phyloP scores from a whole-genome alignment of 2,113 vertebrate genomes.

The Atlantisia rogersi region DNA sequence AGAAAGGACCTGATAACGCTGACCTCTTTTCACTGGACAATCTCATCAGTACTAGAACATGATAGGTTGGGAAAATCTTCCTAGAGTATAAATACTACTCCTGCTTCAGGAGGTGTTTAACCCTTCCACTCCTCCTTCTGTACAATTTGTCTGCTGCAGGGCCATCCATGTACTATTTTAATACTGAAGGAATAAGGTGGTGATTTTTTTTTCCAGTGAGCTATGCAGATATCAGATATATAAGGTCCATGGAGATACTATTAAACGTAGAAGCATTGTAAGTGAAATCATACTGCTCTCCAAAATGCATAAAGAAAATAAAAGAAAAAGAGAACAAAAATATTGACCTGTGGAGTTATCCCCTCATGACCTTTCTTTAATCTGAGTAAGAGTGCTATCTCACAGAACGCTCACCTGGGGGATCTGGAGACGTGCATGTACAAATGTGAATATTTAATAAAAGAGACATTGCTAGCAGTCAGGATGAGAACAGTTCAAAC shows the following conservation, averaged over 20 bases:
- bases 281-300: not conserved
- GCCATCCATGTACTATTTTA: not conserved
- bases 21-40: not conserved
- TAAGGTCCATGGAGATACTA: not conserved
- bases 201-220: not conserved
- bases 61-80: not conserved
- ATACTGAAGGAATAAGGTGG: not conserved
- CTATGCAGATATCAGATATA: not conserved
- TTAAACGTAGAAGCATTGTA: not conserved
- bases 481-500: not conserved
- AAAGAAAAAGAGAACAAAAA: not conserved
- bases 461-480: not conserved
- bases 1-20: not conserved
- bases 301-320: not conserved
- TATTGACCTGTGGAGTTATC: not conserved
- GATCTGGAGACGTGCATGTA: not conserved
- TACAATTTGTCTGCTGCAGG: not conserved
- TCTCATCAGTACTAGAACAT: conserved; percentile 14
- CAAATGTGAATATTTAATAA: not conserved
- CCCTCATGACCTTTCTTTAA: not conserved
- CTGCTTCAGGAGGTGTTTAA: not conserved
- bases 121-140: not conserved
- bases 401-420: not conserved
- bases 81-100: not conserved
- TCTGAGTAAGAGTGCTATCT: not conserved